Evolutionary conservation across 2,888 invertebrate species (phyloP).

Genomic region (Diadegma fenestrale): DNA sequence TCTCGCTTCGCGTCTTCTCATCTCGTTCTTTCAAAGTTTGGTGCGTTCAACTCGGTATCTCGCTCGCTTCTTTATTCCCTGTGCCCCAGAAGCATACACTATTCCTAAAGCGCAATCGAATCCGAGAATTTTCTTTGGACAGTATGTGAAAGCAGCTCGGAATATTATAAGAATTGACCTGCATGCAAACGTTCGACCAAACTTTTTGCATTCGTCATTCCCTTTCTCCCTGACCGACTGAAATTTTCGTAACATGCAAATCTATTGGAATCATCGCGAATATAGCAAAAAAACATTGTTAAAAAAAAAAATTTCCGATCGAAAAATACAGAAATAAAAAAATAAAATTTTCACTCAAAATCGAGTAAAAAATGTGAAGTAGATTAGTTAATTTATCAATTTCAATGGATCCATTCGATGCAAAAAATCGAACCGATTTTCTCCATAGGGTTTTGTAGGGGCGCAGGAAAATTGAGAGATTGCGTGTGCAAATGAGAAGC

Average conservation of each 20-base stretch:
- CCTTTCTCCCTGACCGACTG: not conserved
- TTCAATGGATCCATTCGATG: not conserved
- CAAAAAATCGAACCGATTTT: not conserved
- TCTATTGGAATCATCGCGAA: not conserved
- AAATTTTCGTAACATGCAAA: not conserved
- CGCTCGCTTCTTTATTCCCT: not conserved
- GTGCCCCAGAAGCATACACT: conserved; percentile 21
- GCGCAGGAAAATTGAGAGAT: no score
- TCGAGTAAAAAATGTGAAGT: not conserved
- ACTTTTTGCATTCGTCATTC: conserved; percentile 4
- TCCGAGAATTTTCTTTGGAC: conserved; percentile 33
- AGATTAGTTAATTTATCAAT: not conserved
- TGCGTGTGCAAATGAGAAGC: no score
- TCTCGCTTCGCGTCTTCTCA: not conserved
- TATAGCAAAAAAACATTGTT: not conserved
- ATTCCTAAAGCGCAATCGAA: conserved; percentile 48
- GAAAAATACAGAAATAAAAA: not conserved
- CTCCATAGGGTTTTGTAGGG: not conserved
- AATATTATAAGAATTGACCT: conserved; percentile 8
- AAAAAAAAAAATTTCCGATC: not conserved
- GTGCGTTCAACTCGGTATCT: conserved; percentile 19
- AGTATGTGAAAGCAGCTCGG: conserved; percentile 16
- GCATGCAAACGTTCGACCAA: not conserved
- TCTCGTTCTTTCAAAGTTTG: conserved; percentile 44
- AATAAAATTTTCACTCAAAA: not conserved